phyloP scores from a whole-genome alignment of 2,797 vertebrate species.

The Oreochromis mossambicus region DNA sequence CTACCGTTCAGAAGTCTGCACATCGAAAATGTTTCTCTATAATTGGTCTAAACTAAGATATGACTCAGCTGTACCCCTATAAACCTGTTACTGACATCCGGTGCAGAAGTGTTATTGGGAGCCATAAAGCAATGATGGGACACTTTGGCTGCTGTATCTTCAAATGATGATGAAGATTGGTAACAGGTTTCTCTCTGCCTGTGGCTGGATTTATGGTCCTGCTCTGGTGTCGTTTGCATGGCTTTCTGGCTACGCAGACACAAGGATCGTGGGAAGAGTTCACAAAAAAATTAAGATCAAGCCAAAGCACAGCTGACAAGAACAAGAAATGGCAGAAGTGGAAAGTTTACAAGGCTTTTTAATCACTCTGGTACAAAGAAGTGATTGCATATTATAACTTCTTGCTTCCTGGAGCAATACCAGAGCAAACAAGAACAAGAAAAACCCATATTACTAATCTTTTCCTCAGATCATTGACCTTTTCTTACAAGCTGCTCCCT shows the following conservation, averaged over 20 bases:
- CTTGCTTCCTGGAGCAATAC: background rate
- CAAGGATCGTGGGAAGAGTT: background rate
- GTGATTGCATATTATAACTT: background rate
- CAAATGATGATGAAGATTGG: background rate
- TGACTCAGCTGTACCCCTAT: background rate
- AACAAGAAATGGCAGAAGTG: background rate
- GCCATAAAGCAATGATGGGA: background rate
- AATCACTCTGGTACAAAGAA: background rate
- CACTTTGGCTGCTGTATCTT: background rate
- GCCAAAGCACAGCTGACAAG: background rate
- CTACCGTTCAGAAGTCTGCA: background rate
- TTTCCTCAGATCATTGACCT: background rate
- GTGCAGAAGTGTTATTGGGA: background rate
- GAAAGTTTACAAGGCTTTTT: background rate
- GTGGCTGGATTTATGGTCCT: background rate
- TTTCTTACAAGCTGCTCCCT: background rate
- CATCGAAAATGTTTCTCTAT: background rate
- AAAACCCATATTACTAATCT: rapidly evolving
- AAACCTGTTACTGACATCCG: background rate
- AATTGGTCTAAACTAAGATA: background rate
- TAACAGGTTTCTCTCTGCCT: background rate
- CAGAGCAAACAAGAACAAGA: background rate
- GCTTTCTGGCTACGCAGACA: background rate
- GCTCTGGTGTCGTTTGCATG: background rate
- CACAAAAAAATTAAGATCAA: background rate